Evolutionary conservation across 1,140 invertebrate species (phyloP).

Genomic region (Colletes latitarsis): DNA sequence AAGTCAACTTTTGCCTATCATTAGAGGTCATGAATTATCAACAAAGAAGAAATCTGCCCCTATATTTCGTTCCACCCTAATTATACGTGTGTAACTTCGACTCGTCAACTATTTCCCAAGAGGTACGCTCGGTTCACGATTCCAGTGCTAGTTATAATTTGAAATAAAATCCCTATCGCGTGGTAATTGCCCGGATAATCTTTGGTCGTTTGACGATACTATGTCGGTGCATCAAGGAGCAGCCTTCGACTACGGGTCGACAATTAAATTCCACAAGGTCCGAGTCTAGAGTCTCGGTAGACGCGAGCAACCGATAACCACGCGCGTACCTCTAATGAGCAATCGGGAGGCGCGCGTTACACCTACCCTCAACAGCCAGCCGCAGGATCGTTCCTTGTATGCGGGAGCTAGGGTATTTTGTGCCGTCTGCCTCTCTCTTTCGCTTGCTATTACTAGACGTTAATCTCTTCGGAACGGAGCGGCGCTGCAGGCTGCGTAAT

Average conservation of each 20-base stretch:
- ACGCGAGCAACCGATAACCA: slow-evolving; percentile 63
- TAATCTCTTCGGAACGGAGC: slow-evolving; percentile 30
- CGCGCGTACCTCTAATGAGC: slow-evolving; percentile 70
- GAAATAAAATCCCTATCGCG: neutral
- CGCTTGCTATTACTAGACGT: slow-evolving; percentile 44
- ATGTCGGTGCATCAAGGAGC: neutral
- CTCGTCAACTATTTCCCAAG: too few species aligned
- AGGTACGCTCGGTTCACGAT: too few species aligned
- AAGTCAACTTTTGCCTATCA: too few species aligned
- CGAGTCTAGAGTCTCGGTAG: slow-evolving; percentile 34
- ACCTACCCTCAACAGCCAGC: neutral
- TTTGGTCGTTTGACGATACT: neutral
- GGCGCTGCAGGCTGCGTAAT: slow-evolving; percentile 15
- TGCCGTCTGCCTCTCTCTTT: slow-evolving; percentile 38
- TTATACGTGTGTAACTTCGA: too few species aligned
- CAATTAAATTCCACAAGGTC: slow-evolving; percentile 62
- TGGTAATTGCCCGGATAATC: slow-evolving; percentile 38
- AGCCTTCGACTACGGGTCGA: too few species aligned
- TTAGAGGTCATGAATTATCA: too few species aligned
- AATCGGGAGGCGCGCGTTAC: slow-evolving; percentile 55
- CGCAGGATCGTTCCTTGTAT: slow-evolving; percentile 45
- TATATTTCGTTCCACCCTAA: too few species aligned
- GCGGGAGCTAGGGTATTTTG: neutral
- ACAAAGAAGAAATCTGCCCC: too few species aligned
- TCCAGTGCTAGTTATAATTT: too few species aligned